Conservation (phyloP, 2,797 vertebrate genomes). For the Antennarius maculatus region DNA sequence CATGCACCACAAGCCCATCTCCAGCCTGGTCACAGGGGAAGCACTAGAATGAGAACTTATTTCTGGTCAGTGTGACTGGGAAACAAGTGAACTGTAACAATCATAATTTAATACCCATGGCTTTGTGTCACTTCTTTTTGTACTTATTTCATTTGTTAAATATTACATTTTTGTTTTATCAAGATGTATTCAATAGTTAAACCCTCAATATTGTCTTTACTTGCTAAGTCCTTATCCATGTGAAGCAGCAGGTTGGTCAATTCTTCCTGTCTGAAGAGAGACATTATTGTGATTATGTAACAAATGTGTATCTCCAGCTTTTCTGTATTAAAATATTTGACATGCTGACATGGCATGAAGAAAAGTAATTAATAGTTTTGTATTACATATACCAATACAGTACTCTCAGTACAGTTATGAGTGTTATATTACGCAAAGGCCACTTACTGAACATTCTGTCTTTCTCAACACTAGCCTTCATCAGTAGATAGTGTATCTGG, state of each 20-base stretch:
- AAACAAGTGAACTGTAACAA: constrained; percentile 55
- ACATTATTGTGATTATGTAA: constrained; percentile 43
- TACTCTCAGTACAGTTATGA: not conserved
- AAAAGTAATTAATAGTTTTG: not conserved
- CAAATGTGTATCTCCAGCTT: constrained; percentile 54
- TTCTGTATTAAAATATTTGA: not conserved
- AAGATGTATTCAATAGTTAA: constrained; percentile 30
- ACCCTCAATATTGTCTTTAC: constrained; percentile 21
- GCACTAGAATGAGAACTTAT: constrained; percentile 18
- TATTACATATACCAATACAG: not conserved
- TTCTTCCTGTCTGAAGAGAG: constrained; percentile 12
- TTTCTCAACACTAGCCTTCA: not conserved
- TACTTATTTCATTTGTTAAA: constrained; percentile 34
- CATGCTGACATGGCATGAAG: not conserved
- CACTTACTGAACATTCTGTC: no score
- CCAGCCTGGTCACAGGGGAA: constrained; percentile 25
- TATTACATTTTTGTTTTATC: constrained; percentile 35
- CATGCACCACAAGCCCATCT: constrained; percentile 9
- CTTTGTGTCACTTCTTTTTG: constrained; percentile 30
- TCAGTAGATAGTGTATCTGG: not conserved
- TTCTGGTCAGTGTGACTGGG: constrained; percentile 7
- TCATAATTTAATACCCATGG: constrained; percentile 43
- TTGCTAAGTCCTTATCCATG: constrained; percentile 13
- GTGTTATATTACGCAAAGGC: not conserved
- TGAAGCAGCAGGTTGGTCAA: not conserved